These are phyloP conservation scores for Myiotriccus ornatus DNA, from an alignment of 2,797 vertebrate species.

Conservation along the genomic window DNA sequence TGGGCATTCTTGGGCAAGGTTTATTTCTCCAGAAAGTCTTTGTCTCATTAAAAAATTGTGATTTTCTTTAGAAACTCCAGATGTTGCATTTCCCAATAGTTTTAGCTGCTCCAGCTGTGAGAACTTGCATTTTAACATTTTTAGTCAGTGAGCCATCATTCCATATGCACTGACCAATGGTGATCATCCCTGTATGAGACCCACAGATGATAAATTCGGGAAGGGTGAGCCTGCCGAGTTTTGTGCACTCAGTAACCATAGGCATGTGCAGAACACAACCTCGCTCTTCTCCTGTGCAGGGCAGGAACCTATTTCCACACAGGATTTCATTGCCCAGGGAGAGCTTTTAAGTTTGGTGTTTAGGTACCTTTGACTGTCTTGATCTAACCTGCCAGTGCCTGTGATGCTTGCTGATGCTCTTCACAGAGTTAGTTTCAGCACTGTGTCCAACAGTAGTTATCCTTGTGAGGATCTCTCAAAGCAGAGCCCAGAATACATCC, in stretches of 20 bases:
- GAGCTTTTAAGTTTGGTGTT: not conserved
- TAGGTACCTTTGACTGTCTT: not conserved
- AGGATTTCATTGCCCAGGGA: not conserved
- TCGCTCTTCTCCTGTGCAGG: rapidly evolving
- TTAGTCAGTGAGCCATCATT: not conserved
- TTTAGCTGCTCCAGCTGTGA: not conserved
- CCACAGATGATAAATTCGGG: not conserved
- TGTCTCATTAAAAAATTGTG: not conserved
- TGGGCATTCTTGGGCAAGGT: not conserved
- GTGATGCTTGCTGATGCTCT: not conserved
- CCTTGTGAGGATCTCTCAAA: not conserved
- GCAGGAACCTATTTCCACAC: not conserved
- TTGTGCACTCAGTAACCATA: rapidly evolving
- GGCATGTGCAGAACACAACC: not conserved
- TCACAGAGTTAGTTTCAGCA: not conserved
- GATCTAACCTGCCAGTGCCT: not conserved
- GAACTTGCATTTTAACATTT: not conserved
- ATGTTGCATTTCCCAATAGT: not conserved
- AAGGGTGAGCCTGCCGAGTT: not conserved
- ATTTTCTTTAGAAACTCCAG: not conserved
- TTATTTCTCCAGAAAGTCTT: not conserved
- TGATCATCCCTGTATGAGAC: not conserved
- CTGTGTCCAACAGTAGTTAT: not conserved
- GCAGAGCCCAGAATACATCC: not conserved
- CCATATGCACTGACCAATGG: rapidly evolving